Evolutionary conservation across 2,888 invertebrate species (phyloP), one percentile per base, ranked within the genome.

Genomic region (Tiliacea aurago): DNA sequence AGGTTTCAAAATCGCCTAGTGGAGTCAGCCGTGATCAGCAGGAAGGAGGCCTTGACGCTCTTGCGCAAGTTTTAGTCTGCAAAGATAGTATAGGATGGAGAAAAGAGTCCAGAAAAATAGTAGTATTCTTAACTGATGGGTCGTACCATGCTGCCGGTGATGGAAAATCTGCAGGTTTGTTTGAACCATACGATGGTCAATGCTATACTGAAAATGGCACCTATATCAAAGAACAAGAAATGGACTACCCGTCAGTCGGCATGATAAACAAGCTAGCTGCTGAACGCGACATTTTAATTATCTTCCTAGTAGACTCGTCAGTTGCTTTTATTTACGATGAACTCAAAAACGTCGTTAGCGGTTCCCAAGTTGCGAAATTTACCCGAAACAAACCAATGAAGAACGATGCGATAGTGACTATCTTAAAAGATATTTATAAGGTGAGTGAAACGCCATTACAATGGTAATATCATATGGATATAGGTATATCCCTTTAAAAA

Each of bases 11-110:
- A 0, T 95, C 96, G 0, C 83, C 90, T 10, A 90, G 95, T 43
- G 97, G 97, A 2, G 91, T 91, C 2, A 97, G 97, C 92, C 90
- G 97, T 71, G 98, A 98, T 89, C 88, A 93, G 1, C 98, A 98
- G 0, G 99, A 99, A 94, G 98, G 98, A 11, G 98, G 98, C 0
- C 97, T 99, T 65, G 99, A 99, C 91, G 99, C 98, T 6, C 96
- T 99, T 43, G 98, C 99, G 96, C 99, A 99, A 94, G 94, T 90
- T 0, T 89, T 95, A 76, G 97, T 97, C 9, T 98, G 98, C 87
- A 93, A 97, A 81, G 87, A 97, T 20, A 92, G 97, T 84, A 98
- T 98, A 85, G 98, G 98, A 20, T 99, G 99, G 99, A 95, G 99
- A 83, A 92, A 96, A 0, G 96, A 97, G 68, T 98, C 98, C 0